These are phyloP conservation scores for Cebidichthys violaceus DNA, from an alignment of 2,113 vertebrate species.

Conservation along the genomic window DNA sequence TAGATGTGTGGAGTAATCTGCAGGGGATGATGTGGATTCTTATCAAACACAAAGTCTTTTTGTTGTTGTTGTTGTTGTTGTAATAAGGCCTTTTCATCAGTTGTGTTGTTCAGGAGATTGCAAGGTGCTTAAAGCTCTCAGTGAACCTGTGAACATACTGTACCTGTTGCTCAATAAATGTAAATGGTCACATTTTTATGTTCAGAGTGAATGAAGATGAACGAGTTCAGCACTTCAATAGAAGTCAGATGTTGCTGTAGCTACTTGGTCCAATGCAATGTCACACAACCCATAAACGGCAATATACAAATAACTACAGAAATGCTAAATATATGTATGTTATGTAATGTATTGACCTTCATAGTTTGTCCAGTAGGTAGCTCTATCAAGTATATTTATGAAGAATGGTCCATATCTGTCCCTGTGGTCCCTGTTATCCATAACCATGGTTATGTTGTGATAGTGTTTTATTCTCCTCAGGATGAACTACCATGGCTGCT, in stretches of 20 bases:
- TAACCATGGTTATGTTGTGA: too few relatives aligned
- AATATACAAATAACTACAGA: neutral
- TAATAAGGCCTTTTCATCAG: conserved; percentile 49
- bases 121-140: conserved; percentile 24
- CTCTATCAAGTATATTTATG: too few relatives aligned
- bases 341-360: neutral
- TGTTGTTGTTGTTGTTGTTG: too few relatives aligned
- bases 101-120: conserved; percentile 31
- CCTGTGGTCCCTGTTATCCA: too few relatives aligned
- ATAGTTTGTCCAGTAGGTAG: neutral
- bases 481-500: neutral
- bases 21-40: neutral
- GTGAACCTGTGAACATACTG: conserved; percentile 29
- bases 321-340: neutral
- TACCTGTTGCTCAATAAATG: conserved; percentile 46
- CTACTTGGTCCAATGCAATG: neutral
- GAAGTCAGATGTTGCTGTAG: neutral
- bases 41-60: neutral
- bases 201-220: neutral
- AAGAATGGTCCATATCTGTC: neutral
- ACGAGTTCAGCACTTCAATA: neutral
- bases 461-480: too few relatives aligned
- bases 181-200: neutral
- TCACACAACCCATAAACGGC: neutral
- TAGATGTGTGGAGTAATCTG: conserved; percentile 6